These are phyloP conservation scores for Epinotia ramella DNA, from an alignment of 2,888 invertebrate genomes.

Conservation along the genomic window DNA sequence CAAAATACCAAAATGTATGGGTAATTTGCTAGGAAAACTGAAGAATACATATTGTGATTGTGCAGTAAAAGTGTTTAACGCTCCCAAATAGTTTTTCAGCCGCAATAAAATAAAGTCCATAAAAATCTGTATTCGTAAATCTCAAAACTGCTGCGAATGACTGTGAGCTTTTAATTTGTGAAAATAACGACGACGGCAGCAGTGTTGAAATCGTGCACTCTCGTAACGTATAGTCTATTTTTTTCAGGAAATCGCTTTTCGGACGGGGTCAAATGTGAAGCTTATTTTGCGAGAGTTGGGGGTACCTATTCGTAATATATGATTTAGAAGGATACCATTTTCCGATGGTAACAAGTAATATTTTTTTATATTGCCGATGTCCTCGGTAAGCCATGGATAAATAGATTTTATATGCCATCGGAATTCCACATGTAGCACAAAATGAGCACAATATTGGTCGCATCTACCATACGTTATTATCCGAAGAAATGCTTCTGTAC, in stretches of 20 bases:
- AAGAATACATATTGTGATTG: neutral
- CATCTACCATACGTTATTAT: no score
- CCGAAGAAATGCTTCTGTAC: no score
- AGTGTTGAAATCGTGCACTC: constrained; percentile 15
- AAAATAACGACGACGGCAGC: constrained; percentile 32
- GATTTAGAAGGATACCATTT: constrained; percentile 1
- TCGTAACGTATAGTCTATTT: constrained; percentile 8
- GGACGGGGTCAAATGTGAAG: neutral
- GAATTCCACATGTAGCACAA: neutral
- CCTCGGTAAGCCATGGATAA: constrained; percentile 22
- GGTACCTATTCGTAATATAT: neutral
- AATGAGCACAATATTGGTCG: no score
- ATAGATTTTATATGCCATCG: neutral
- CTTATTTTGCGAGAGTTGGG: neutral
- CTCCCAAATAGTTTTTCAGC: neutral
- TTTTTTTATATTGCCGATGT: constrained; percentile 35
- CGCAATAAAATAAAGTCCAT: neutral
- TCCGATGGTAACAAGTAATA: neutral
- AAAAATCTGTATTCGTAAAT: constrained; percentile 28
- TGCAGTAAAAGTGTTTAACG: neutral
- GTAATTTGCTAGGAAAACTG: neutral
- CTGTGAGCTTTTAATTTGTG: constrained; percentile 43
- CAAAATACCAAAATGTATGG: neutral
- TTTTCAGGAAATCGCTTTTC: constrained; percentile 1
- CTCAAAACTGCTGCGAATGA: constrained; percentile 38